Evolutionary conservation across 2,888 invertebrate species (phyloP).

Genomic region (Heliconius sara): DNA sequence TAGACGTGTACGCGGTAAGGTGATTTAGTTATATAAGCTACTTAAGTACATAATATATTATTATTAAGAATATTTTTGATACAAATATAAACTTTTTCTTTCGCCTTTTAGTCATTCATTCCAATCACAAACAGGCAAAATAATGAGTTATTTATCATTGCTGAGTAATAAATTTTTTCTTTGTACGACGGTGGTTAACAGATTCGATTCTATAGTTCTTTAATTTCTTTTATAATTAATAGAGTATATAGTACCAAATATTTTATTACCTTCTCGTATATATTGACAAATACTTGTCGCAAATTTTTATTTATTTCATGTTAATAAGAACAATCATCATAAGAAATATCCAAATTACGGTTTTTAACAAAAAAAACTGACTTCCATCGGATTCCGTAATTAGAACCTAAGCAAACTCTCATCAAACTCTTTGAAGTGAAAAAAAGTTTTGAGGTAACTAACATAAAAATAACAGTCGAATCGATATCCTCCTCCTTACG

Average conservation of each 20-base stretch:
- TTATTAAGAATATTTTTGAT: neutral
- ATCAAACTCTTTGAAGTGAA: too few species aligned
- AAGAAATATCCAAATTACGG: too few species aligned
- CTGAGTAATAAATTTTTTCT: neutral
- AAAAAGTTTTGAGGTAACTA: too few species aligned
- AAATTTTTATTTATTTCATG: neutral
- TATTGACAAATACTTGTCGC: neutral
- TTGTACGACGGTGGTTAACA: neutral
- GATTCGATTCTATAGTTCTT: neutral
- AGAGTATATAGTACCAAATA: neutral
- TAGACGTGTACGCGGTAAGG: conserved; percentile 65
- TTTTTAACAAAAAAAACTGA: too few species aligned
- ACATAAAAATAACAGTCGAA: too few species aligned
- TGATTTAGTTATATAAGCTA: conserved; percentile 32
- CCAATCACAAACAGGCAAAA: neutral
- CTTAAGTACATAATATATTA: conserved; percentile 20
- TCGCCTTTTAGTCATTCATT: neutral
- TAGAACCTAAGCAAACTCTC: too few species aligned
- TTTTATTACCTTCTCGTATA: neutral
- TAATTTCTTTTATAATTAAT: neutral
- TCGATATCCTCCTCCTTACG: too few species aligned
- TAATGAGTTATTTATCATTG: too few species aligned
- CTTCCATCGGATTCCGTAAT: too few species aligned
- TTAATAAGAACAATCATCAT: neutral
- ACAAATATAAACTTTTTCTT: neutral